Percentiles rank a stretch among this genome's conserved stretches.
Conservation (phyloP, 2,797 vertebrate genomes). For the Lagorchestes hirsutus region DNA sequence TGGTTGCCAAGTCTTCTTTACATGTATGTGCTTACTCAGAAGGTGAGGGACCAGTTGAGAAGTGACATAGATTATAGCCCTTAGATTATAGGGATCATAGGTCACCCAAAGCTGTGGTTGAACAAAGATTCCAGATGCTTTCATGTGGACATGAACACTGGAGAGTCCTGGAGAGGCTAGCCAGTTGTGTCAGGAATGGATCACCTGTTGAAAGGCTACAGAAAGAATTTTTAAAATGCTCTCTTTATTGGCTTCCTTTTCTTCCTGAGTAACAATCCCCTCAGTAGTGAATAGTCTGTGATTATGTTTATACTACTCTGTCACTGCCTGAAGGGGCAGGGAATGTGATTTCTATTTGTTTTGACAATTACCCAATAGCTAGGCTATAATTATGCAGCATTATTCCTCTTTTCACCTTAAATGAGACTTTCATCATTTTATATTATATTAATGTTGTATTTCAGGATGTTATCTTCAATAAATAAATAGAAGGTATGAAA, state of each 20-base stretch:
- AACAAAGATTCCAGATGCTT: neutral
- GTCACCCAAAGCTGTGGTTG: neutral
- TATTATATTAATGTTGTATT: slow-evolving; percentile 54
- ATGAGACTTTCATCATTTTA: slow-evolving; percentile 54
- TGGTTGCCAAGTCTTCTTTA: neutral
- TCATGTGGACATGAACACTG: neutral
- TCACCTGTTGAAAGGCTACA: slow-evolving; percentile 11
- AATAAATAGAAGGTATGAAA: slow-evolving; percentile 63
- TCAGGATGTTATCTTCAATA: slow-evolving; percentile 44
- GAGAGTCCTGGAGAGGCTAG: neutral
- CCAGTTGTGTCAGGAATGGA: neutral
- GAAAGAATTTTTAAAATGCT: slow-evolving; percentile 10
- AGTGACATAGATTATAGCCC: neutral
- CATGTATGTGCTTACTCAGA: neutral
- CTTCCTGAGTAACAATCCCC: neutral
- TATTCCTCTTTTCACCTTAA: slow-evolving; percentile 52
- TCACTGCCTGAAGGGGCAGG: slow-evolving; percentile 47
- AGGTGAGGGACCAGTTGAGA: neutral
- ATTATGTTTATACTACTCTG: slow-evolving; percentile 48
- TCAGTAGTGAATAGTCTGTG: slow-evolving; percentile 18
- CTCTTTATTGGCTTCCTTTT: slow-evolving; percentile 10
- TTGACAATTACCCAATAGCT: slow-evolving; percentile 58
- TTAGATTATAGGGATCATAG: neutral
- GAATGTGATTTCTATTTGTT: slow-evolving; percentile 54
- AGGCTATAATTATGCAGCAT: slow-evolving; percentile 59